These are phyloP conservation scores for Myotis vivesi DNA, from an alignment of 2,797 vertebrate species.

Conservation along the genomic window DNA sequence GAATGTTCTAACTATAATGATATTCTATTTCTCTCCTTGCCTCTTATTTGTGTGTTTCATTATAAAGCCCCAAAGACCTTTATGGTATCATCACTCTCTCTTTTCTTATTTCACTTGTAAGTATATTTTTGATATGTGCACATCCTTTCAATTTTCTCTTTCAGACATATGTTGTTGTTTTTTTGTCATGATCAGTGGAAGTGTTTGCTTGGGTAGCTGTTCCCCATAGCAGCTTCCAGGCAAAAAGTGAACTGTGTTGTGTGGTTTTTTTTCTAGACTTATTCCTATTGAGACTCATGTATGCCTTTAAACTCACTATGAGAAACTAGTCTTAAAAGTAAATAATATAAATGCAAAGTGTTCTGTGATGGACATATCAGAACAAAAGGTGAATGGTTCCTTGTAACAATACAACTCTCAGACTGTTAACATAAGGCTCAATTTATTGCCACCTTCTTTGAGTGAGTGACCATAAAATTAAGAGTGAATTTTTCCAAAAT, in stretches of 20 bases:
- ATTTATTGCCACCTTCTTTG: background rate
- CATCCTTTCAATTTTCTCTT: background rate
- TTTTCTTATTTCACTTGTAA: background rate
- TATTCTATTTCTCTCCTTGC: background rate
- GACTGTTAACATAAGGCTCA: background rate
- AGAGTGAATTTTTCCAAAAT: background rate
- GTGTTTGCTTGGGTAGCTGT: background rate
- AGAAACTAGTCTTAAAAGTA: constrained; percentile 5
- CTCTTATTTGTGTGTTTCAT: background rate
- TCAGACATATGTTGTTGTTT: background rate
- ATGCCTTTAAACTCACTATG: background rate
- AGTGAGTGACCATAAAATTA: constrained; percentile 15
- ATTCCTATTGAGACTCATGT: background rate
- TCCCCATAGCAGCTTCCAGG: background rate
- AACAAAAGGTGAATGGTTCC: constrained; percentile 6
- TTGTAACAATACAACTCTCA: background rate
- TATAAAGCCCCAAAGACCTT: background rate
- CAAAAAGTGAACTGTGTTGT: background rate
- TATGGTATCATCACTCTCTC: background rate
- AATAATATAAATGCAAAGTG: background rate
- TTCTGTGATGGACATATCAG: background rate
- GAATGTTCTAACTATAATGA: background rate
- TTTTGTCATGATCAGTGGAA: background rate
- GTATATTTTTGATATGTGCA: background rate
- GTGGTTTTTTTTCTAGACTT: background rate